A percentile compares a stretch with the other conserved stretches of the same genome.
Evolutionary conservation across 2,888 invertebrate genomes (phyloP).

Genomic region (Ormyrus nitidulus): DNA sequence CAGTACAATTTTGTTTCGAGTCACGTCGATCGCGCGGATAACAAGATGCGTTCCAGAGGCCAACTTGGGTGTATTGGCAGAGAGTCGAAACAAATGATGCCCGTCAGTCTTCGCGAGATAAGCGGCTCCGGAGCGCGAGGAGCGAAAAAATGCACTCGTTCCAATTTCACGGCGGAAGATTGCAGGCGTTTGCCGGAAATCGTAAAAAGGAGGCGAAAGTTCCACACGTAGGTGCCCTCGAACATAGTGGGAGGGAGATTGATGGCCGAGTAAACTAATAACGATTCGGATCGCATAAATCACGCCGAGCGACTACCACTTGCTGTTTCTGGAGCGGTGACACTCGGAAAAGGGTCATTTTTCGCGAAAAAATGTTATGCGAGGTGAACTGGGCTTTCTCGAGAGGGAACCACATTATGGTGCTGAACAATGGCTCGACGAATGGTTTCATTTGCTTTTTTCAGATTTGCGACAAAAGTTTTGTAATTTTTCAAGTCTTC

Average conservation of each 20-base stretch:
- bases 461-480: too few relatives aligned
- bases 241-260: background rate
- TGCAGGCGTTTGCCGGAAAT: background rate
- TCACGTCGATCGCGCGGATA: background rate
- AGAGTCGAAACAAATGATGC: background rate
- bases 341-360: too few relatives aligned
- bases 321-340: too few relatives aligned
- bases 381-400: too few relatives aligned
- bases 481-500: too few relatives aligned
- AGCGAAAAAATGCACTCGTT: background rate
- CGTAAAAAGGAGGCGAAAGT: too few relatives aligned
- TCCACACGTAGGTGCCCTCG: background rate
- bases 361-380: too few relatives aligned
- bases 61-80: background rate
- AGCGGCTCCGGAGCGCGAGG: background rate
- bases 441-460: too few relatives aligned
- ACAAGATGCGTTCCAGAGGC: background rate
- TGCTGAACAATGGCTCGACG: too few relatives aligned
- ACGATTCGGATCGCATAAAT: constrained; percentile 28
- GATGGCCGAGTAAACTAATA: constrained; percentile 23
- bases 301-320: background rate
- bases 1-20: background rate
- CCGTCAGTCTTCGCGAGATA: background rate
- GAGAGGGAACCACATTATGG: too few relatives aligned
- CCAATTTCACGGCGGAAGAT: background rate